A percentile compares a stretch with the other conserved stretches of the same genome.
These are phyloP conservation scores for Callaeas wilsoni DNA, from an alignment of 2,113 vertebrate species.

Conservation along the genomic window DNA sequence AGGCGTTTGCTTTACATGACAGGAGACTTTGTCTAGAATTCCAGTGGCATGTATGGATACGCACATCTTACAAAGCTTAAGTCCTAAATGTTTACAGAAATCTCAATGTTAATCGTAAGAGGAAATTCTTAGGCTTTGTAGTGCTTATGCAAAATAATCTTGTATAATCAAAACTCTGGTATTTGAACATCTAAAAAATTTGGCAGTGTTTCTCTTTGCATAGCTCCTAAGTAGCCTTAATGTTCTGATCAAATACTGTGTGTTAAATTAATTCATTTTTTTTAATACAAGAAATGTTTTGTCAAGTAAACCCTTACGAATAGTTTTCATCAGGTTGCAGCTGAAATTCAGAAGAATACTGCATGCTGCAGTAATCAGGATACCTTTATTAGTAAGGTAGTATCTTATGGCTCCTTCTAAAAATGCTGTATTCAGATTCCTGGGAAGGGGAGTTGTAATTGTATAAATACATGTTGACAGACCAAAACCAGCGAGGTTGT, in stretches of 20 bases:
- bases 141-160: conserved; percentile 4
- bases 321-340: neutral
- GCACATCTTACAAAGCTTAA: neutral
- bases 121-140: neutral
- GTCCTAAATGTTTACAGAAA: neutral
- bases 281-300: neutral
- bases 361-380: neutral
- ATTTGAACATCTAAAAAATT: neutral
- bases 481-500: neutral
- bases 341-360: neutral
- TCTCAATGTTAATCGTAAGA: neutral
- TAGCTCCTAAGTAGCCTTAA: neutral
- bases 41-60: neutral
- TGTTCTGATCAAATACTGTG: neutral
- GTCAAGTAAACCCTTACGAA: neutral
- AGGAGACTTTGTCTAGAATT: neutral
- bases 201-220: neutral
- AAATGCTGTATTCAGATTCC: neutral
- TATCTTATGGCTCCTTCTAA: neutral
- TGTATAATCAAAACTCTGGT: neutral
- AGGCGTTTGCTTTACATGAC: neutral
- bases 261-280: neutral
- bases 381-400: neutral
- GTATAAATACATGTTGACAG: neutral
- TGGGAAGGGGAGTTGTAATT: neutral